Conservation (phyloP, 2,797 vertebrate genomes). For the Enteromius trimaculatus region DNA sequence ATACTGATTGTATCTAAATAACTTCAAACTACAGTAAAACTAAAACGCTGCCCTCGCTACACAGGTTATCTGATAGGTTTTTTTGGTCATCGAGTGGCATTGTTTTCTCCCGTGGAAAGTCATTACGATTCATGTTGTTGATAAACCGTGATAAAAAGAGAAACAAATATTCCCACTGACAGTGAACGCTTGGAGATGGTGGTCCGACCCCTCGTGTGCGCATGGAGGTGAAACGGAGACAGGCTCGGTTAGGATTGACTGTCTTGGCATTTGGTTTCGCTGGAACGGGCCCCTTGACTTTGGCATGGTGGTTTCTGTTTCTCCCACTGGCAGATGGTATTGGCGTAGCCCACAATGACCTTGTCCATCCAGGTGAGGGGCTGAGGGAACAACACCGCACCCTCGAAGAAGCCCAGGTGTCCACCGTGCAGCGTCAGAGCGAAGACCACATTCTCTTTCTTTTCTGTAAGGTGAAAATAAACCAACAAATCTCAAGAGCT, state of each 20-base stretch:
- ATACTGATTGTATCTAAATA: not conserved
- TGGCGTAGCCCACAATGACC: slow-evolving; percentile 85
- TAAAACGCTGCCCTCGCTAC: slow-evolving; percentile 14
- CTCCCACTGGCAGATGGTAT: slow-evolving; percentile 90
- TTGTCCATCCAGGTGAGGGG: slow-evolving; percentile 92
- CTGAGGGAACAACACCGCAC: slow-evolving; percentile 85
- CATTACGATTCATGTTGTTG: not conserved
- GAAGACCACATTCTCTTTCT: slow-evolving; percentile 85
- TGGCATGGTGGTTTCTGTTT: slow-evolving; percentile 92
- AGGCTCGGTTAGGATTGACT: slow-evolving; percentile 67
- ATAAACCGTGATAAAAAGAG: slow-evolving; percentile 19
- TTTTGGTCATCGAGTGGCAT: slow-evolving; percentile 38
- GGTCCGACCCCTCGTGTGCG: not conserved
- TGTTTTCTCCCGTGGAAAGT: slow-evolving; percentile 5
- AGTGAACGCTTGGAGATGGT: not conserved
- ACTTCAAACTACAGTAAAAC: slow-evolving; percentile 27
- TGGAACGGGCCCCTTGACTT: slow-evolving; percentile 83
- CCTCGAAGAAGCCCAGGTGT: slow-evolving; percentile 90
- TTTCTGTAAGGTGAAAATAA: slow-evolving; percentile 73
- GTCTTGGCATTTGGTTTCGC: slow-evolving; percentile 76
- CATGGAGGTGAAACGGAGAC: slow-evolving; percentile 19
- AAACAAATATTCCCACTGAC: not conserved
- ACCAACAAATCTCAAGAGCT: not conserved
- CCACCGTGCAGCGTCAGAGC: slow-evolving; percentile 86
- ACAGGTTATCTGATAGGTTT: slow-evolving; percentile 5